Conservation (phyloP, 1,140 invertebrate genomes). For the Nebria ingens region DNA sequence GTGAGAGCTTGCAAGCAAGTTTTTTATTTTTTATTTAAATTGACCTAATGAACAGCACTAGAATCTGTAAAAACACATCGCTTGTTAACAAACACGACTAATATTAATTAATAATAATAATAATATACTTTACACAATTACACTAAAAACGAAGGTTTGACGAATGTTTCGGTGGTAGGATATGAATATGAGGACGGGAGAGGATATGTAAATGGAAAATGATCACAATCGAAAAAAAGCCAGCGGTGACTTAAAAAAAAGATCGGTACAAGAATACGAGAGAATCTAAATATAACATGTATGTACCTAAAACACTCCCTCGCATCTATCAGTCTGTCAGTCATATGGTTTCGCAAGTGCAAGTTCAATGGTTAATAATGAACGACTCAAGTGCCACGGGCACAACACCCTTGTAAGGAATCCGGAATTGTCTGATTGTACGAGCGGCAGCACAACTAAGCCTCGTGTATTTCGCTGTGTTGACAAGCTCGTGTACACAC, state of each 20-base stretch:
- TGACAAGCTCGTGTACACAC: conserved; percentile 53
- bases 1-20: too few species aligned
- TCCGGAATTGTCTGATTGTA: conserved; percentile 53
- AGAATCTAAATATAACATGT: too few species aligned
- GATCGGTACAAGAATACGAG: neutral
- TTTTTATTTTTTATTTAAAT: neutral
- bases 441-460: conserved; percentile 72
- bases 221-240: neutral
- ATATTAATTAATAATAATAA: conserved; percentile 1
- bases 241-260: neutral
- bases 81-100: conserved; percentile 8
- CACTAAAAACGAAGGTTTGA: neutral
- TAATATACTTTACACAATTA: neutral
- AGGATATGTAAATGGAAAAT: neutral
- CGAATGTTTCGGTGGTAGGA: neutral
- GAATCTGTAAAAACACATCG: conserved; percentile 8
- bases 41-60: conserved; percentile 5
- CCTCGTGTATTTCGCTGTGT: conserved; percentile 66
- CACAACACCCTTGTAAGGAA: conserved; percentile 50
- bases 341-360: neutral
- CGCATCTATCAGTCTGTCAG: neutral
- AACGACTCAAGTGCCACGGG: conserved; percentile 44
- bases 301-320: neutral
- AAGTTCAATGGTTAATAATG: conserved; percentile 39
- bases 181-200: neutral